Base-by-base conservation (phyloP, 2,888 invertebrate genomes). In the Cephonodes hylas region DNA sequence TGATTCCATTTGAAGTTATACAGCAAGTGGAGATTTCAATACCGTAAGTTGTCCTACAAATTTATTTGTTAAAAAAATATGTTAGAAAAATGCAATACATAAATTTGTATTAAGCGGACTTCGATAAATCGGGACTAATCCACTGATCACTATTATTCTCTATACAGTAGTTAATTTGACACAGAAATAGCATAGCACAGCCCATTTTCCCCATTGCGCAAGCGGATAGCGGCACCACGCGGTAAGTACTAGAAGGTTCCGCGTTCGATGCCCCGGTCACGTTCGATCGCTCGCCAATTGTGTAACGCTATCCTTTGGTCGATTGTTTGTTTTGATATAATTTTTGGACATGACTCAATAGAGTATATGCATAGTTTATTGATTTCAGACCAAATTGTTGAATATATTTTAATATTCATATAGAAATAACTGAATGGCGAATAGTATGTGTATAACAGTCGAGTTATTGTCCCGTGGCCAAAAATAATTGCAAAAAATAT, bases 261-360 rank as follows among this genome's bases (percentile, higher is more conserved):
- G 56, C 42, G 42, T 56, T 60, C 60, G 48, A 42, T 18, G 61
- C 59, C 46, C 65, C 7, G 62, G 63, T 70, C 70, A 68, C 70
- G 67, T 66, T 45, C 60, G 58, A 58, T 34, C 42, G 25, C 34
- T 27, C 31, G 58, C n/a, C 23, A 44, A 57, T 70, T 70, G 64
- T 38, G 66, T 62, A 68, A 68, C 25, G 20, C 10, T 60, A 48
- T 62, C 65, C 67, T 65, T 65, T 61, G 34, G 27, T 15, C 20
- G 22, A 22, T 6, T 6, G 38, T 58, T 34, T 57, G 34, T 38
- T 58, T 58, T 58, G 57, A 38, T 58, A 22, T 22, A 13, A 8
- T 58, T 34, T 53, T 27, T 48, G 23, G 18, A 45, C 20, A 22
- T 45, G 45, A n/a, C 15, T 45, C 8, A 15, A 45, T 18, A 20